Evolutionary conservation across 35 echinoderm and acorn worm genomes (phyloP), one percentile per base, ranked within the genome.

Genomic region (Stichopus chloronotus): DNA sequence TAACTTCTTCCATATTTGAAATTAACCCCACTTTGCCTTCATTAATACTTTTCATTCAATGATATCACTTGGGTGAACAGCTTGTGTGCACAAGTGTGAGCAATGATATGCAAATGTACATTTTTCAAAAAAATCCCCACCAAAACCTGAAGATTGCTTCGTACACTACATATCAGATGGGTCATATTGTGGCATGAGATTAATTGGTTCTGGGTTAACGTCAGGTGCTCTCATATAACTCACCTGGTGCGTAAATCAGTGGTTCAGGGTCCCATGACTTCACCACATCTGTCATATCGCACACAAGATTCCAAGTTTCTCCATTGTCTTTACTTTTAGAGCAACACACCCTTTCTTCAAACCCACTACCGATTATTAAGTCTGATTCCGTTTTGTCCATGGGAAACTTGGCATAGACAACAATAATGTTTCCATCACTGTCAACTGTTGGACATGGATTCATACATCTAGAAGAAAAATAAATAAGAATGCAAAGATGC

Each of bases 181-280:
- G 30, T 43, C 30, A 43, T 3, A 43, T 43, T 43, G 30, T 43
- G 3, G 30, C 30, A 43, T 43, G 30, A 43, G 30, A 1, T 43
- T 43, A 3, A 43, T 43, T 43, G 30, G 30, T 43, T 43, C 30
- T 43, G 30, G 30, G 30, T 43, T 43, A 1, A 43, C 30, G 30
- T 43, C 30, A 43, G 30, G 30, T 43, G 30, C 30, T 43, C 30
- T 43, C 30, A 43, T 83, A 83, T 55, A 21, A 83, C 80, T 55
- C 19, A 89, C 87, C 87, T 89, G 87, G 87, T 89, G 87, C 87
- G 71, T 89, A 89, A 8, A 89, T 2, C 52, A 89, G 21, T 52
- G 87, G 87, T 19, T 59, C 52, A 21, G 57, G 21, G 22, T 52
- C 17, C 55, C 65, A 63, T 25, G 65, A 59, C 4, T 89, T 16